phyloP scores from a whole-genome alignment of 2,797 vertebrate species.

The Lepus townsendii region DNA sequence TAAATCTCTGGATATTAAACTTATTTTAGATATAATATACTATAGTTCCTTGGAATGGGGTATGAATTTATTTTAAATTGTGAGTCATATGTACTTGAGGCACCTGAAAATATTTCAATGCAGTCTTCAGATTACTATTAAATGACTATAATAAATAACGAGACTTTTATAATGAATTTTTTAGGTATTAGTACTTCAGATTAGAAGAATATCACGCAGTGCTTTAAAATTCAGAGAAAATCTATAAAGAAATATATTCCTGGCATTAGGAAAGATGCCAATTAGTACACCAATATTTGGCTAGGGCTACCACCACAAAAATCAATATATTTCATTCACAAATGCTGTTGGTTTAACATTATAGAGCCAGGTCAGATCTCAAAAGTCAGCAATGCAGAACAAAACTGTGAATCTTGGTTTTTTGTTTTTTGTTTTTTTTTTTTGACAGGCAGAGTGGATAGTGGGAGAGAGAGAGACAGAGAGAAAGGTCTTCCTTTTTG shows the following conservation, averaged over 20 bases:
- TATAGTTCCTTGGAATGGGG: not conserved
- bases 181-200: constrained; percentile 29
- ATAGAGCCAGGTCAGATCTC: not conserved
- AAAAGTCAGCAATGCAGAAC: not conserved
- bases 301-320: not conserved
- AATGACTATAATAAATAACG: not conserved
- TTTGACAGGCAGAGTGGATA: too few relatives aligned
- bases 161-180: not conserved
- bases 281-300: constrained; percentile 21
- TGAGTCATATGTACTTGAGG: constrained; percentile 10
- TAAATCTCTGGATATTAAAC: constrained; percentile 13
- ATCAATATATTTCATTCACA: not conserved
- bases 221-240: constrained; percentile 33
- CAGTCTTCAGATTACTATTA: not conserved
- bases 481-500: too few relatives aligned
- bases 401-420: not conserved
- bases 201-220: constrained; percentile 17
- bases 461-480: too few relatives aligned
- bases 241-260: not conserved
- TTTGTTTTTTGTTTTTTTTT: too few relatives aligned
- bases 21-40: constrained; percentile 25
- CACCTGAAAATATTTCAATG: not conserved
- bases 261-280: not conserved
- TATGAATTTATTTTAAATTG: constrained; percentile 33
- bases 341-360: constrained; percentile 13